Evolutionary conservation across 2,888 invertebrate species (phyloP), one percentile per base, ranked within the genome.

Genomic region (Epiblema foenella): DNA sequence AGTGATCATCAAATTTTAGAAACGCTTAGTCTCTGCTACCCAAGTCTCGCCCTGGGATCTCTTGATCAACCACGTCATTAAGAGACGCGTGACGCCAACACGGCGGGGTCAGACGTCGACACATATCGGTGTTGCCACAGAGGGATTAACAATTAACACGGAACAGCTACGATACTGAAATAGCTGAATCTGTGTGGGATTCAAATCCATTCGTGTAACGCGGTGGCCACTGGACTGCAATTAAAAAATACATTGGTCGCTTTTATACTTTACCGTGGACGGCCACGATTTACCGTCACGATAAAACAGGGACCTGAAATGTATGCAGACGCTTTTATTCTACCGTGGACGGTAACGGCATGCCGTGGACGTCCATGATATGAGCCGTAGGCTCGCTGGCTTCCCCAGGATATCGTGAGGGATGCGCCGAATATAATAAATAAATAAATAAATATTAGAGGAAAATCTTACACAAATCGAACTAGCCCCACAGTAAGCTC

Each of bases 51-150:
- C 63, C 65, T 59, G n/a, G 39, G 58, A 60, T 39, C 74, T 69
- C 67, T 73, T 73, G 75, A 76, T 76, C 76, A 75, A 65, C 52
- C 70, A 71, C 77, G 72, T 76, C 77, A 75, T 78, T 75, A 78
- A 73, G 69, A 69, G 64, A 39, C 74, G 74, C 77, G 75, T 76
- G 77, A 75, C 72, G 62, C 70, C 74, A 72, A 74, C 75, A 74
- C 65, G 51, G 58, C 62, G 59, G 68, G 73, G 69, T 69, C 73
- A 73, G 57, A 68, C 18, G 60, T 65, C 62, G 59, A 64, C 63
- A 64, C 58, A 65, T 54, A 56, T 66, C 69, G 56, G 69, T 56
- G 33, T 56, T 68, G 39, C 24, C 52, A 46, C 49, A 57, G 24
- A 24, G 60, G 69, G 33, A 62, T 68, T 62, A 63, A 69, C 64